Evolutionary conservation across 2,797 vertebrate genomes (phyloP), one percentile per base, ranked within the genome.

Genomic region (Ctenopoma multispine): DNA sequence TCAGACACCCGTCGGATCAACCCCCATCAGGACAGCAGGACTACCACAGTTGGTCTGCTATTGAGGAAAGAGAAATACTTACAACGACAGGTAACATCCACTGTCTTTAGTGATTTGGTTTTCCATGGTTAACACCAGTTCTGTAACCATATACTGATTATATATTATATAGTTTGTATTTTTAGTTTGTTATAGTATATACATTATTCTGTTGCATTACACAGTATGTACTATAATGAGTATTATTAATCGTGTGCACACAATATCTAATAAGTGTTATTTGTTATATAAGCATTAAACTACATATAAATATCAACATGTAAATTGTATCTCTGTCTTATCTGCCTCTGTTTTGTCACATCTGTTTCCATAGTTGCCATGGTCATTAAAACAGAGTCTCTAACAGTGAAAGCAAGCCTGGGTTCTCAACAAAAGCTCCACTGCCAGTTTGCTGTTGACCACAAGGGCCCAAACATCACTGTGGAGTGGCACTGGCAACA

Each of bases 371-470:
- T 57, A 96, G 95, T 83, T 36, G 85, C 77, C 27, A 86, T 95
- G 90, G 70, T 92, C 6, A 68, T 94, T 1, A 83, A 90, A 81
- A 93, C 93, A 1, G 63, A 62, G 5, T 63, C 94, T 9, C 93
- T 93, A 0, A 27, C 27, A 0, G 75, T 95, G 70, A 86, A 59
- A n/a, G 76, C 80, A 7, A 63, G 72, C 14, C 83, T 95, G 8
- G 38, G 80, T 14, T 84, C 79, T 13, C 74, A 92, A 13, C 82
- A 84, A 15, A 87, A 79, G 11, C 89, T 96, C 54, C 85, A 92
- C 80, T 96, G 95, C 55, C 90, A 91, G 83, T 95, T 94, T 66
- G 69, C 68, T 0, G 13, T 94, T 1, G 93, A 94, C 63, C 95
- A 93, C 75, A 89, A 81, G 49, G 68, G 4, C 0, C 73, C 93